A percentile compares a stretch with the other conserved stretches of the same genome.
Conservation (phyloP, 1,140 invertebrate genomes). For the Megalonaias nervosa region DNA sequence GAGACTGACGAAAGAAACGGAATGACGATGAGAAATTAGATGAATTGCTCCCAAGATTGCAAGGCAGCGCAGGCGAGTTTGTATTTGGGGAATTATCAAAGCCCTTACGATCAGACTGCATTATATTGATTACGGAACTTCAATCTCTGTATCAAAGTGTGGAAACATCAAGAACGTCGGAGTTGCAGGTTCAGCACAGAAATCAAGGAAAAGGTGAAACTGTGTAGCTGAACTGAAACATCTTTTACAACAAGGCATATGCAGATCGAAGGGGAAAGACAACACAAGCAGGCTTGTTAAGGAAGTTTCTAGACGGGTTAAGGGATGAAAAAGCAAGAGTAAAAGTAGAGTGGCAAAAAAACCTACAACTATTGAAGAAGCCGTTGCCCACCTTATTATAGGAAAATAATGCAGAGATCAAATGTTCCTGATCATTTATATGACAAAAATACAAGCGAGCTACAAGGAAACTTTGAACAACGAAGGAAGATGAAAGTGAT, state of each 20-base stretch:
- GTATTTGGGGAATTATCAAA: constrained; percentile 11
- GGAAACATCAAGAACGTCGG: not conserved
- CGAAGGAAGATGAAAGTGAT: no score
- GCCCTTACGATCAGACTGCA: no score
- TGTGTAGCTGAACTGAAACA: not conserved
- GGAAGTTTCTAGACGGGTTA: not conserved
- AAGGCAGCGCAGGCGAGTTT: constrained; percentile 17
- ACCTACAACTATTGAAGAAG: not conserved
- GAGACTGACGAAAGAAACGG: constrained; percentile 9
- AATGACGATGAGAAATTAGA: constrained; percentile 3
- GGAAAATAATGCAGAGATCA: no score
- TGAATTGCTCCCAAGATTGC: constrained; percentile 7
- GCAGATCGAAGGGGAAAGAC: not conserved
- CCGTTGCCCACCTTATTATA: no score
- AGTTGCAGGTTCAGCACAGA: not conserved
- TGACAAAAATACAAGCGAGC: no score
- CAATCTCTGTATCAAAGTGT: no score
- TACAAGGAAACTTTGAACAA: no score
- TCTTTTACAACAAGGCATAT: constrained; percentile 3
- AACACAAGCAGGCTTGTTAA: not conserved
- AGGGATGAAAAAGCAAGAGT: not conserved
- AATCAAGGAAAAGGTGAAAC: not conserved
- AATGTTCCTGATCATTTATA: no score
- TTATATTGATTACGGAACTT: no score
- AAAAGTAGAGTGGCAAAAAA: not conserved